Percentiles rank a stretch among this genome's conserved stretches.
These are phyloP conservation scores for zebrafish (Danio rerio) DNA, from an alignment of 2,113 vertebrate species.

Conservation along the genomic window DNA sequence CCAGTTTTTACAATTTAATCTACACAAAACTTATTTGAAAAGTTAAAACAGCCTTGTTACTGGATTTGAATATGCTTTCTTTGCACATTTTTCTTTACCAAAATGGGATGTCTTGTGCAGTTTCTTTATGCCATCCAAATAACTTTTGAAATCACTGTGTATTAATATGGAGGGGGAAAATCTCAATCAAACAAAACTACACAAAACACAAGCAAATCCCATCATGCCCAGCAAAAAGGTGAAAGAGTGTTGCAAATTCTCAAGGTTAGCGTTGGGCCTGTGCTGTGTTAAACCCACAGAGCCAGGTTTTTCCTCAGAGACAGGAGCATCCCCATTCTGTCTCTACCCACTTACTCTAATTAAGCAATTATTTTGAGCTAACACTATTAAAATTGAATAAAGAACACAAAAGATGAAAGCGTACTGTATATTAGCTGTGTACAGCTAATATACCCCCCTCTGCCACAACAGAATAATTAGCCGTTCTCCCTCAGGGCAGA, in stretches of 20 bases:
- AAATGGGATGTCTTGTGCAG: too few species aligned
- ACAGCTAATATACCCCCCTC: conserved; percentile 55
- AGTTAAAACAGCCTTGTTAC: too few species aligned
- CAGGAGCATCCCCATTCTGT: conserved; percentile 23
- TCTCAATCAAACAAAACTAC: not conserved
- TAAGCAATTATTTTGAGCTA: conserved; percentile 61
- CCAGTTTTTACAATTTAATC: too few species aligned
- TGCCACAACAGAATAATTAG: conserved; percentile 80
- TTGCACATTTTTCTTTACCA: too few species aligned
- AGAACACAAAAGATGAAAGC: conserved; percentile 60
- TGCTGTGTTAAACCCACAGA: conserved; percentile 25
- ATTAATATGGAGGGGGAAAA: too few species aligned
- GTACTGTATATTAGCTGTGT: conserved; percentile 58
- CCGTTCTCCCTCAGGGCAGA: conserved; percentile 73
- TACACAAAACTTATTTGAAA: too few species aligned
- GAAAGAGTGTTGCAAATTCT: conserved; percentile 65
- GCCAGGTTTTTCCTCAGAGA: conserved; percentile 37
- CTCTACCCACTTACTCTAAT: conserved; percentile 51
- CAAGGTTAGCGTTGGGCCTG: conserved; percentile 66
- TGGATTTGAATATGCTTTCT: too few species aligned
- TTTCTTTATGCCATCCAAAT: too few species aligned
- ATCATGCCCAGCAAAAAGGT: conserved; percentile 37
- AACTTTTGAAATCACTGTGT: too few species aligned
- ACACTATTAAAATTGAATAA: conserved; percentile 69
- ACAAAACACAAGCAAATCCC: conserved; percentile 54